phyloP scores from a whole-genome alignment of 2,113 vertebrate genomes.

The Crocuta crocuta region DNA sequence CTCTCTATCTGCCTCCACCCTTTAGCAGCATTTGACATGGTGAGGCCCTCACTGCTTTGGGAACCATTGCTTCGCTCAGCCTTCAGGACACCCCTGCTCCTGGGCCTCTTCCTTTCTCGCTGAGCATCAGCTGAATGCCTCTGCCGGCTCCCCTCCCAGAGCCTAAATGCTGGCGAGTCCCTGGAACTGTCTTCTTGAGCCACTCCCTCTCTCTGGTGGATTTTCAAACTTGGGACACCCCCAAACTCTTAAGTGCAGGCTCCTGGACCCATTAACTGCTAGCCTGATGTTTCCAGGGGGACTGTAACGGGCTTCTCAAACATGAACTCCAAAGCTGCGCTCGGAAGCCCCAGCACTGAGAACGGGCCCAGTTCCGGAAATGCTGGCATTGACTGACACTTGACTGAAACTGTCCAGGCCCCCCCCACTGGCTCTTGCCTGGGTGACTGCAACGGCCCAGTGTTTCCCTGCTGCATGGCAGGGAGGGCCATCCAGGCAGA shows the following conservation, averaged over 20 bases:
- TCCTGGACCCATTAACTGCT: neutral
- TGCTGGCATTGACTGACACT: neutral
- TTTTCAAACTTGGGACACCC: neutral
- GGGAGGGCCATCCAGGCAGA: neutral
- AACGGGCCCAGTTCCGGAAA: neutral
- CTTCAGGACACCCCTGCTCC: neutral
- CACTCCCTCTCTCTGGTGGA: neutral
- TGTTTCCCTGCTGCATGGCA: neutral
- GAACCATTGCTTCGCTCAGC: neutral
- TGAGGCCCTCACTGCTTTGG: neutral
- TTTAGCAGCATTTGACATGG: neutral
- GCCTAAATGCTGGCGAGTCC: neutral
- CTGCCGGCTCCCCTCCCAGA: neutral
- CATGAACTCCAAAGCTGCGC: neutral
- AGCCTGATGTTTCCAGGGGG: neutral
- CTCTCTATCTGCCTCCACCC: neutral
- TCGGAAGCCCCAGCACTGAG: rapidly evolving
- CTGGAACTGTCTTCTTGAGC: too few species aligned
- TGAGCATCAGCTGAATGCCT: neutral
- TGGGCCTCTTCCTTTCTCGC: neutral
- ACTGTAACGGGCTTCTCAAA: neutral
- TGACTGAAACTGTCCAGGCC: too few species aligned
- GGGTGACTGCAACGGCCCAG: neutral
- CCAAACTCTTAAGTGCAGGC: neutral
- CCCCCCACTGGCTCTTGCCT: neutral